Base-by-base conservation (phyloP, 35 echinoderm and acorn worm genomes). In the Lytechinus variegatus region DNA sequence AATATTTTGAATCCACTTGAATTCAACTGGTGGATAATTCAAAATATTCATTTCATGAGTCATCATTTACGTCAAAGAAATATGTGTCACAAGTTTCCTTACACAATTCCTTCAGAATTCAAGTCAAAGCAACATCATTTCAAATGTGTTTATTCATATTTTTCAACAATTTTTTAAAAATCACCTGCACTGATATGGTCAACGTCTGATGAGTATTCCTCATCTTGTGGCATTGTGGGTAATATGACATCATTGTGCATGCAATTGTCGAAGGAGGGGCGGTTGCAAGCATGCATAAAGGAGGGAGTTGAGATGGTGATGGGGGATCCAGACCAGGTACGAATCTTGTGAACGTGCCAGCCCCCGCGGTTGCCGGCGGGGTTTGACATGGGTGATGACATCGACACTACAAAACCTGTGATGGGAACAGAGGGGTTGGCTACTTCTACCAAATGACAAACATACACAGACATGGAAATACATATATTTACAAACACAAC, bases 241-340 rank as follows among this genome's bases (percentile, higher is more conserved):
- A 24, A 79, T 79, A 79, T 79, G 66, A 24, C 66, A 79, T 79
- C 66, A 79, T 79, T 79, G 53, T 57, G 52, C 92, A 55, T 54
- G 55, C 92, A 93, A 57, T 13, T 56, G 92, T 33, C 4, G 24
- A 54, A 54, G 91, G 88, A 90, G 27, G 54, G 92, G 54, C 92
- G 52, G 92, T 54, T 93, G 54, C 92, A 93, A 54, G 55, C 92
- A 93, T 93, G 92, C 92, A 93, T 27, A 54, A 93, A 93, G 53
- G 92, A 93, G 6, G 92, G 92, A 16, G 10, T 93, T 53, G 92
- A 54, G 92, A 93, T 54, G 54, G 92, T 93, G 92, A 93, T 57
- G 92, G 92, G 92, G 92, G 92, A 54, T 9, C 92, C 92, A 13
- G 92, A 93, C 92, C 92, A 93, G 4, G 92, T 55, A 27, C 54